These are phyloP conservation scores for Spialia ferax DNA, from an alignment of 2,888 invertebrate species.

Conservation along the genomic window DNA sequence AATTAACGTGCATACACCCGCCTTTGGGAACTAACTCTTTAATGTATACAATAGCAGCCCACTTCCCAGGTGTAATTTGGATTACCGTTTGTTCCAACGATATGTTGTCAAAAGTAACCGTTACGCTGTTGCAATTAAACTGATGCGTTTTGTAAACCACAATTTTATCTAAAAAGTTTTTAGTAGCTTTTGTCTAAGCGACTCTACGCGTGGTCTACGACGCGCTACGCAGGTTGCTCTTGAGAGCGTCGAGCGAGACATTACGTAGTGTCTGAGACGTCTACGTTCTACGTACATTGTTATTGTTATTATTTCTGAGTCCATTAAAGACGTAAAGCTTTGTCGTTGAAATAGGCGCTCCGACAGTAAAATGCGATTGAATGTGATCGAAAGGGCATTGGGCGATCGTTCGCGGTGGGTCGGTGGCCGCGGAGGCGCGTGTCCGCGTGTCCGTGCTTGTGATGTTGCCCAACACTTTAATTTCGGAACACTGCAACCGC, in stretches of 20 bases:
- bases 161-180: conserved; percentile 15
- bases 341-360: conserved; percentile 41
- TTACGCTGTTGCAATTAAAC: conserved; percentile 45
- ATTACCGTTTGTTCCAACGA: conserved; percentile 75
- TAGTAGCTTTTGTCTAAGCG: conserved; percentile 42
- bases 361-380: conserved; percentile 62
- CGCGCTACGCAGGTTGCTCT: conserved; percentile 53
- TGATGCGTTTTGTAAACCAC: conserved; percentile 24
- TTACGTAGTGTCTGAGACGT: conserved; percentile 2
- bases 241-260: conserved; percentile 22
- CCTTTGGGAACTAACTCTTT: conserved; percentile 56
- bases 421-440: conserved; percentile 60
- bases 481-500: conserved; percentile 84
- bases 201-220: conserved; percentile 42
- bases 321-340: conserved; percentile 22
- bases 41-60: conserved; percentile 73
- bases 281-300: no score
- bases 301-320: conserved; percentile 42
- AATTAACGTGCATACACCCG: conserved; percentile 42
- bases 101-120: conserved; percentile 64
- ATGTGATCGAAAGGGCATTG: conserved; percentile 71
- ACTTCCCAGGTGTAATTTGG: conserved; percentile 82
- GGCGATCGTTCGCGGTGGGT: conserved; percentile 54
- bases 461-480: conserved; percentile 79
- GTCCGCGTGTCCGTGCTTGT: conserved; percentile 47